These are phyloP conservation scores for Taxidea taxus DNA, from an alignment of 2,113 vertebrate species.

Conservation along the genomic window DNA sequence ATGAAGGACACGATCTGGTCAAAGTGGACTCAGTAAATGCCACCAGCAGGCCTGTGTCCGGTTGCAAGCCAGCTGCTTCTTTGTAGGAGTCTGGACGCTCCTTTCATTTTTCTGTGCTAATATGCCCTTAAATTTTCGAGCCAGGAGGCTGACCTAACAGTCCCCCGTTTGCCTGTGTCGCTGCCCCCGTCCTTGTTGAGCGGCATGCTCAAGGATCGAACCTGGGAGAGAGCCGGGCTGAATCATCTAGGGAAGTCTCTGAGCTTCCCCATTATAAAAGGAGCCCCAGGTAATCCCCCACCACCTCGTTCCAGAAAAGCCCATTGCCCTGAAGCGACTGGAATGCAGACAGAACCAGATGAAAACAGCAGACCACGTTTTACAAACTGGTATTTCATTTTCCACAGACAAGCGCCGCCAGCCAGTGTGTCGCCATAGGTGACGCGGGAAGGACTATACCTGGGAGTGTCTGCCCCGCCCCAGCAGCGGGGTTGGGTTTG, in stretches of 20 bases:
- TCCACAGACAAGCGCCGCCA: neutral
- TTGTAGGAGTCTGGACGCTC: neutral
- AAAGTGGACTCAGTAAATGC: rapidly evolving
- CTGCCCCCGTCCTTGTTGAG: neutral
- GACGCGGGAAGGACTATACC: rapidly evolving
- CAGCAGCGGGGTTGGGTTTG: rapidly evolving
- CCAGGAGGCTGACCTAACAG: neutral
- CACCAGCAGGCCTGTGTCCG: rapidly evolving
- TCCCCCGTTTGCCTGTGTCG: too few species aligned
- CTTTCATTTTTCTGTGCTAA: neutral
- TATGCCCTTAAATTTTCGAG: neutral
- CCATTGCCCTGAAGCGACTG: neutral
- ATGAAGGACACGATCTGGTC: neutral
- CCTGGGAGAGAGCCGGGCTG: neutral
- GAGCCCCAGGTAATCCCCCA: neutral
- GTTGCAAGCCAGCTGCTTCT: neutral
- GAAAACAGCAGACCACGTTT: neutral
- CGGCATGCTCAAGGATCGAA: neutral
- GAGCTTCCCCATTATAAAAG: neutral
- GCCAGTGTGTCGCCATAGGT: neutral
- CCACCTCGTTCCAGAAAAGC: neutral
- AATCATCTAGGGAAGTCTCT: neutral
- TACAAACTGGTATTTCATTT: neutral
- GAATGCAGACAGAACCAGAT: neutral
- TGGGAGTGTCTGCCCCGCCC: too few species aligned